A percentile compares a stretch with the other conserved stretches of the same genome.
These are phyloP conservation scores for Myotis lucifugus DNA, from an alignment of 2,113 vertebrate genomes.

Conservation along the genomic window DNA sequence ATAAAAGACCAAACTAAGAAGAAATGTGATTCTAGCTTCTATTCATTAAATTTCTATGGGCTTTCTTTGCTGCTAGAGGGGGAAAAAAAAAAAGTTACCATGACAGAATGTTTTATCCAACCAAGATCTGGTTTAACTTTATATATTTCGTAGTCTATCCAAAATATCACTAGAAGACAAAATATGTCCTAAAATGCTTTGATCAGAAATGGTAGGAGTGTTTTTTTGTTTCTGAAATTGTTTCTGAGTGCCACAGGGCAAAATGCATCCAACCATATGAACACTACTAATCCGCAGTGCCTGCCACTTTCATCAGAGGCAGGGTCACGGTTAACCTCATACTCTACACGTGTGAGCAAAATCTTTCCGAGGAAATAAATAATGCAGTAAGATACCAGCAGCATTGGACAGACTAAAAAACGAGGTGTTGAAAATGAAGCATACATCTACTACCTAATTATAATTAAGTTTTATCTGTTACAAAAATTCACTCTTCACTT, in stretches of 20 bases:
- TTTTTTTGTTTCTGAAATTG: slow-evolving; percentile 6
- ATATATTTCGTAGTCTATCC: slow-evolving; percentile 33
- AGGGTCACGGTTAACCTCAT: background rate
- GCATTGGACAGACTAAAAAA: background rate
- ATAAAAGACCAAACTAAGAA: slow-evolving; percentile 54
- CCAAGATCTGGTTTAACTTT: slow-evolving; percentile 37
- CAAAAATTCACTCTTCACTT: background rate
- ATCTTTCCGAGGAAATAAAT: background rate
- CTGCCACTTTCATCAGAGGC: background rate
- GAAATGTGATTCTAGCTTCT: slow-evolving; percentile 58
- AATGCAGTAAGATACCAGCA: background rate
- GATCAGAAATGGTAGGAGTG: background rate
- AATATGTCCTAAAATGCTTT: background rate
- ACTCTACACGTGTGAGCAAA: background rate
- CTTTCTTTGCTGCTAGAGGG: slow-evolving; percentile 26
- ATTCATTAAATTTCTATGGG: slow-evolving; percentile 73
- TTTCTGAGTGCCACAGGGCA: background rate
- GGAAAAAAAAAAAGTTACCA: background rate
- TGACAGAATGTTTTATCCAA: slow-evolving; percentile 45
- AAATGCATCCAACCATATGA: background rate
- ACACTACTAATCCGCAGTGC: background rate
- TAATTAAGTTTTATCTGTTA: background rate
- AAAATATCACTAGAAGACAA: slow-evolving; percentile 31
- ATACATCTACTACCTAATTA: background rate
- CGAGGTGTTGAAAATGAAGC: background rate